A percentile compares a stretch with the other conserved stretches of the same genome.
These are phyloP conservation scores for Stegana nigrithorax DNA, from an alignment of 2,888 invertebrate genomes.

Conservation along the genomic window DNA sequence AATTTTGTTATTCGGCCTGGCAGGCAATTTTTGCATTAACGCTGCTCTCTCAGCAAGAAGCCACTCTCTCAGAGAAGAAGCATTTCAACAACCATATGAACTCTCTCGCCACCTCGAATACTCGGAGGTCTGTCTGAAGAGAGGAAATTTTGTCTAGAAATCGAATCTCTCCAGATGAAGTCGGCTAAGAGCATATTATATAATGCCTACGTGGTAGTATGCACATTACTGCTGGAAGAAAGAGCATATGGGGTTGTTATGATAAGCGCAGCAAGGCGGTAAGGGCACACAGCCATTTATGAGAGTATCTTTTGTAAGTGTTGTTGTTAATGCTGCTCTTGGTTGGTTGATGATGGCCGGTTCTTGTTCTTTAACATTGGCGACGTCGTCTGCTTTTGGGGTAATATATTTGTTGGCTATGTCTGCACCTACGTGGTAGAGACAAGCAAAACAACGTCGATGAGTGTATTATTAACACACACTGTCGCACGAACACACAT, in stretches of 20 bases:
- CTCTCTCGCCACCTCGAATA: no score
- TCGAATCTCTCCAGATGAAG: no score
- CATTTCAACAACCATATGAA: background rate
- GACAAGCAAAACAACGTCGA: constrained; percentile 22
- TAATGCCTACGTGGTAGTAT: background rate
- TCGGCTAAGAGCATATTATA: no score
- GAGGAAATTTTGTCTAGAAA: no score
- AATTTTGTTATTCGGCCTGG: constrained; percentile 33
- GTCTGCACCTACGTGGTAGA: constrained; percentile 60
- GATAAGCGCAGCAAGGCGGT: constrained; percentile 1
- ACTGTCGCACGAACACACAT: constrained; percentile 25
- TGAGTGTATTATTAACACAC: constrained; percentile 52
- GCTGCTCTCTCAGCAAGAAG: background rate
- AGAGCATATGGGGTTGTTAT: background rate
- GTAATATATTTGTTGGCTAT: constrained; percentile 39
- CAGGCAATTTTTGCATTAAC: background rate
- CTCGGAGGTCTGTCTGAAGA: no score
- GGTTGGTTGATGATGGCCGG: background rate
- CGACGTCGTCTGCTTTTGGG: constrained; percentile 17
- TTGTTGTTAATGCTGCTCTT: no score
- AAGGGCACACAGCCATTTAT: no score
- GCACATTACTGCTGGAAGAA: background rate
- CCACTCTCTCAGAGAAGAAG: background rate
- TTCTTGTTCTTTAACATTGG: background rate
- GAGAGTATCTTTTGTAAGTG: no score